Percentiles rank a stretch among this genome's conserved stretches.
Conservation (phyloP, 2,797 vertebrate genomes). For the Crocodylus rhombifer region DNA sequence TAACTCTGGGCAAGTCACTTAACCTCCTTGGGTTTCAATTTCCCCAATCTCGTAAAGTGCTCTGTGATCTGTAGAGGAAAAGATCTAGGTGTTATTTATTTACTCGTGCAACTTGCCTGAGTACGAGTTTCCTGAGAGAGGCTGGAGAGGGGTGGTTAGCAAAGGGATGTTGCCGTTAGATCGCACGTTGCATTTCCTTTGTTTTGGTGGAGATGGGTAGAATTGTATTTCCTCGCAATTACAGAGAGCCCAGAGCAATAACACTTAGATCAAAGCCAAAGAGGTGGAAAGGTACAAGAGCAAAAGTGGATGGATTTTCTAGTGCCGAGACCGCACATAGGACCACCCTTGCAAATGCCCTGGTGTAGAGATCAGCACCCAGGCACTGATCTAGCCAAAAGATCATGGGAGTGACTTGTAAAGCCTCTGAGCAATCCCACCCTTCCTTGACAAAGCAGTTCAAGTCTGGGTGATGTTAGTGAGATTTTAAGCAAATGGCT, state of each 20-base stretch:
- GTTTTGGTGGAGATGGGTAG: background rate
- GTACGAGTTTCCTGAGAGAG: background rate
- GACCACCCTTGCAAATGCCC: background rate
- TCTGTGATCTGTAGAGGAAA: constrained; percentile 40
- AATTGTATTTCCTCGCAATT: background rate
- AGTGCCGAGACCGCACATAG: no score
- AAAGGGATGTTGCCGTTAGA: background rate
- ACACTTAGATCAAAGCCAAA: background rate
- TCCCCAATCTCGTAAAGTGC: constrained; percentile 4
- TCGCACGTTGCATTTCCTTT: background rate
- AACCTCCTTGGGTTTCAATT: background rate
- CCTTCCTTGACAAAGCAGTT: background rate
- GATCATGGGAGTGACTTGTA: background rate
- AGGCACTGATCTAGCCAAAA: background rate
- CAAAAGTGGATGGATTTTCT: background rate
- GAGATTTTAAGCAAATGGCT: background rate
- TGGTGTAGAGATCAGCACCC: background rate
- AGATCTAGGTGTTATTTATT: constrained; percentile 45
- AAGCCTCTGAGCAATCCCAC: background rate
- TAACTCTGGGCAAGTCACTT: background rate
- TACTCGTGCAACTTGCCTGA: background rate
- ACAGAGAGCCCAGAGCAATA: accelerated
- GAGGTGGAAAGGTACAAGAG: background rate
- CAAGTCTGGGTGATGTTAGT: accelerated
- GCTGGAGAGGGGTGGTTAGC: background rate